Percentiles rank a stretch among this genome's conserved stretches.
These are phyloP conservation scores for Abrostola tripartita DNA, from an alignment of 2,888 invertebrate species.

Conservation along the genomic window DNA sequence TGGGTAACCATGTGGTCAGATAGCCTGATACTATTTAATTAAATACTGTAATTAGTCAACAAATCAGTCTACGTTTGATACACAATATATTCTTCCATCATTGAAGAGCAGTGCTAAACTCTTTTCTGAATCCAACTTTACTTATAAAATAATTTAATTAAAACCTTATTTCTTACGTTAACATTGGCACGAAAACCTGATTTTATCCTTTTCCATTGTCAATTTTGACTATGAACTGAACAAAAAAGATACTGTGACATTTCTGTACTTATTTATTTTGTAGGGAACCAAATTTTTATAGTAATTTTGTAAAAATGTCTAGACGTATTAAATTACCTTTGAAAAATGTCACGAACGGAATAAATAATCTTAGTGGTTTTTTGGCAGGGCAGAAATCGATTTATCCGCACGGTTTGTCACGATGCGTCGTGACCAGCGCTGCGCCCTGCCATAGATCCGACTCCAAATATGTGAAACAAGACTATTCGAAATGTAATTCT, in stretches of 20 bases:
- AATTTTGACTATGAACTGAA: not conserved
- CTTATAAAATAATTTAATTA: not conserved
- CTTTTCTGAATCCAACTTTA: not conserved
- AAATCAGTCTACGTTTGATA: no score
- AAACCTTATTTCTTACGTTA: not conserved
- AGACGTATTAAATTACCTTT: constrained; percentile 13
- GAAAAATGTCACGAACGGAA: constrained; percentile 9
- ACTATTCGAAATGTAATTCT: not conserved
- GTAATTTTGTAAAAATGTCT: constrained; percentile 16
- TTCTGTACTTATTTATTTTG: constrained; percentile 3
- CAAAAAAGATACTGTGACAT: constrained; percentile 16
- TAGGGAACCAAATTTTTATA: not conserved
- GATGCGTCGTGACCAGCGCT: not conserved
- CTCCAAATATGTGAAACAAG: not conserved
- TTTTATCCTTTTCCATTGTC: constrained; percentile 4
- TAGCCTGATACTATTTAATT: no score
- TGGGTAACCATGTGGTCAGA: no score
- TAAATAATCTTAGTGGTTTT: constrained; percentile 5
- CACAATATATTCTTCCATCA: no score
- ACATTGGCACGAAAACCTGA: constrained; percentile 4
- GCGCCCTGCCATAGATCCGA: not conserved
- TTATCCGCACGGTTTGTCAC: not conserved
- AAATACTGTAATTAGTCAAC: no score
- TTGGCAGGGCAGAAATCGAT: not conserved
- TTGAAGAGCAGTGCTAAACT: not conserved